Percentiles rank a stretch among this genome's conserved stretches.
phyloP scores from a whole-genome alignment of 2,797 vertebrate species.

The Erethizon dorsatum region DNA sequence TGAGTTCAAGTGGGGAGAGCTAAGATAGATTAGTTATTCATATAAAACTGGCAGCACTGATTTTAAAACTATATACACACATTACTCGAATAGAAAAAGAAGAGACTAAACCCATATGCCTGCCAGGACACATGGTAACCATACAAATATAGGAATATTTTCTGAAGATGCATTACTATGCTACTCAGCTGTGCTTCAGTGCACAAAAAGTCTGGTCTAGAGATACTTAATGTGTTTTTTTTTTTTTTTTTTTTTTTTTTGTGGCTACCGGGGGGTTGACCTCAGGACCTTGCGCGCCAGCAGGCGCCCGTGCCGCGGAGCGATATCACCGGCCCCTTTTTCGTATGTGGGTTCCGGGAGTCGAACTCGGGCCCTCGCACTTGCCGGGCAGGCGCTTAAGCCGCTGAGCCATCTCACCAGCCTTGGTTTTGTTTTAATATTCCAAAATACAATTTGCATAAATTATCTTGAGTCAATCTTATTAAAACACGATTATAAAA shows the following conservation, averaged over 20 bases:
- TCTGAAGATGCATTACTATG: neutral
- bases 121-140: neutral
- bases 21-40: constrained; percentile 38
- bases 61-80: constrained; percentile 17
- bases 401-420: too few species aligned
- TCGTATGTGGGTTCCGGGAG: too few species aligned
- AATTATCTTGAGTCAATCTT: constrained; percentile 1
- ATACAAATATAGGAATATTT: neutral
- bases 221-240: neutral
- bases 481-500: neutral
- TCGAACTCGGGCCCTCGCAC: too few species aligned
- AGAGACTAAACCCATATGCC: neutral
- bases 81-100: neutral
- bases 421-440: neutral
- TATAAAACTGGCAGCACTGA: constrained; percentile 20
- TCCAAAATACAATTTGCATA: neutral
- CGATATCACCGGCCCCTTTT: too few species aligned
- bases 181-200: neutral
- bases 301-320: too few species aligned
- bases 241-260: too few species aligned
- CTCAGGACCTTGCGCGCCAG: too few species aligned
- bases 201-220: neutral
- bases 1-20: neutral
- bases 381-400: too few species aligned
- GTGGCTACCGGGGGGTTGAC: too few species aligned